Conservation (phyloP, 2,888 invertebrate species). For the Phaonia tiefii region DNA sequence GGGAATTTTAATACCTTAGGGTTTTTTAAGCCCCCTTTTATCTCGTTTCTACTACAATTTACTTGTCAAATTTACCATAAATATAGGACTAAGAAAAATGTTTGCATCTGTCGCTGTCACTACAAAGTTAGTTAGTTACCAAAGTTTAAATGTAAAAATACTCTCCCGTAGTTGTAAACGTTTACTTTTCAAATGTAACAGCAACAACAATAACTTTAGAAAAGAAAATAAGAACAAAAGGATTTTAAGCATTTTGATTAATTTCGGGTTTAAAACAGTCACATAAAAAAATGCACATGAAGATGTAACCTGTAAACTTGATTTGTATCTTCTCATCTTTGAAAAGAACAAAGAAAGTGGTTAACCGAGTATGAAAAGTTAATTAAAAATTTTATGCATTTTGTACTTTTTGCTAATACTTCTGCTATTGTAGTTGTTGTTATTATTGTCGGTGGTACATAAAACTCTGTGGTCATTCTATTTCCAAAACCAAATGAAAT, state of each 20-base stretch:
- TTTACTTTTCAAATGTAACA: slow-evolving; percentile 52
- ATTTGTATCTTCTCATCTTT: slow-evolving; percentile 6
- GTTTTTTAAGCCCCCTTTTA: too few relatives aligned
- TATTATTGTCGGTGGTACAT: not conserved
- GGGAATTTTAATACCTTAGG: too few relatives aligned
- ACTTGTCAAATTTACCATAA: too few relatives aligned
- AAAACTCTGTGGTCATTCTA: not conserved
- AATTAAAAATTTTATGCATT: slow-evolving; percentile 20
- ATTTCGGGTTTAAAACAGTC: slow-evolving; percentile 26
- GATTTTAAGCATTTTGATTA: slow-evolving; percentile 59
- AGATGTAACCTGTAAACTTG: too few relatives aligned
- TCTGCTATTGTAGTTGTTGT: not conserved
- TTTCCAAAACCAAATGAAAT: not conserved
- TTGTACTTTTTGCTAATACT: not conserved
- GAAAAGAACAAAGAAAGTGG: slow-evolving; percentile 39
- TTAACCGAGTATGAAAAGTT: slow-evolving; percentile 57
- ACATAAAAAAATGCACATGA: not conserved
- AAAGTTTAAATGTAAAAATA: slow-evolving; percentile 25
- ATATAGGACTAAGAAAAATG: too few relatives aligned
- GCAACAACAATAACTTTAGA: slow-evolving; percentile 27
- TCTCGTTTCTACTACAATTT: too few relatives aligned
- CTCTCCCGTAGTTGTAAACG: slow-evolving; percentile 45
- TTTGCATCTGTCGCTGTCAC: too few relatives aligned
- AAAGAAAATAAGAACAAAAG: slow-evolving; percentile 34
- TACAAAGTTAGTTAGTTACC: not conserved